Base-by-base conservation (phyloP, 2,113 vertebrate species). In the Neolamprologus variostigma region DNA sequence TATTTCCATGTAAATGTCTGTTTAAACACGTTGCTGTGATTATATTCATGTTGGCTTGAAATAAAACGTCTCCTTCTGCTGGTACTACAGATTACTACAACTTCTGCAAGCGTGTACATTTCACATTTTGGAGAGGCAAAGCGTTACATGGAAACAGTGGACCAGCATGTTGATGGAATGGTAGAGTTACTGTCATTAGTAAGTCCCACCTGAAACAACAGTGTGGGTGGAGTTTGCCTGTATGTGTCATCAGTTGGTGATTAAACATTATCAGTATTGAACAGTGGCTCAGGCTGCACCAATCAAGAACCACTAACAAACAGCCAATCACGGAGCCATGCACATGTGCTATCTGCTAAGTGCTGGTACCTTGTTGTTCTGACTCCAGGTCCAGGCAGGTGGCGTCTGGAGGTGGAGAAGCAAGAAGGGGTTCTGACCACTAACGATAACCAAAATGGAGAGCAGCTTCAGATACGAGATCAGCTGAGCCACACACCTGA, bases 281-380 rank as follows among this genome's bases (percentile, higher is more conserved):
- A 14, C 68, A 42, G 37, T 5, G n/a, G 12, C 6, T 71, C 8
- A 45, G 21, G 45, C 3, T n/a, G 19, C 14, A 45, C 68, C 37
- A 45, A 45, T 42, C 21, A 45, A 5, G n/a, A 73, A 23, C 37
- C 37, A 26, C n/a, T 45, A 45, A 73, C 21, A 23, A 73, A 42
- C 66, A 66, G 31, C 31, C 68, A 26, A 45, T 26, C 40, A 45
- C 13, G 3, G 14, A 47, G 68, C 40, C 14, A 28, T 47, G 40
- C 68, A 73, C 13, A 45, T 45, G 37, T 66, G 10, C 61, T 66
- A 42, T 26, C 68, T 26, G 21, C 14, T 45, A 45, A 17, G 6
- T 47, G 71, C 42, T 17, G 23, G 21, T 86, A 97, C 97, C 96
- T 97, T 97, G 94, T 97, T 97, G 83, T 97, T 96, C 89, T 97